Percentiles rank a stretch among this genome's conserved stretches.
These are phyloP conservation scores for Antennarius striatus DNA, from an alignment of 2,113 vertebrate genomes.

Conservation along the genomic window DNA sequence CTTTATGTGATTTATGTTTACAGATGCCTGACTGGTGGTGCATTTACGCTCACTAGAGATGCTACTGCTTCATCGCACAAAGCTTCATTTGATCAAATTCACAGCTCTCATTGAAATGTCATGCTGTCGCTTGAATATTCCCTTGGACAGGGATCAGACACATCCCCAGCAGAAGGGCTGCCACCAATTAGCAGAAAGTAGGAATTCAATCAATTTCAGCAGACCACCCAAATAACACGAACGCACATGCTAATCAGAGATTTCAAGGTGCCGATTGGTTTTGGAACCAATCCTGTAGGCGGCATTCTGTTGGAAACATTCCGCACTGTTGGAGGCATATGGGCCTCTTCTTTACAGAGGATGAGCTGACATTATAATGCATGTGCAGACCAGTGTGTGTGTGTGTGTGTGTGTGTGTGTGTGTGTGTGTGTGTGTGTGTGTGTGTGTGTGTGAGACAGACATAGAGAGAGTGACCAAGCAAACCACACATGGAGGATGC, in stretches of 20 bases:
- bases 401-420: conserved; percentile 13
- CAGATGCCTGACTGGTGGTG: conserved; percentile 24
- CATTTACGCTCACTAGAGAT: conserved; percentile 38
- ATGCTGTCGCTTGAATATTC: conserved; percentile 52
- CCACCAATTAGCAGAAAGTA: conserved; percentile 58
- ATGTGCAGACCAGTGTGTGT: conserved; percentile 55
- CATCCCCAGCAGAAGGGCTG: conserved; percentile 56
- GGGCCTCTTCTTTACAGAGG: conserved; percentile 50
- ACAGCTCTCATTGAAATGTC: conserved; percentile 46
- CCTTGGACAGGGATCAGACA: conserved; percentile 53
- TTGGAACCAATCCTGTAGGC: conserved; percentile 53
- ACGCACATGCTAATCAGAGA: conserved; percentile 68
- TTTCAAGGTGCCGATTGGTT: conserved; percentile 70
- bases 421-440: not conserved
- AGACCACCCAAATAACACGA: conserved; percentile 69
- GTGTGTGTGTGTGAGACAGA: conserved; percentile 20
- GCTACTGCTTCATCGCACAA: conserved; percentile 36
- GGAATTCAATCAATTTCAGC: conserved; percentile 53
- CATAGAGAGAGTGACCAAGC: conserved; percentile 29
- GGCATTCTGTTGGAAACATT: conserved; percentile 39
- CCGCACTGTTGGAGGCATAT: conserved; percentile 53
- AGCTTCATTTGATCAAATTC: conserved; percentile 56
- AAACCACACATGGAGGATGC: conserved; percentile 42
- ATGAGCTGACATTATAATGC: conserved; percentile 80
- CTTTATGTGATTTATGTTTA: conserved; percentile 36